These are phyloP conservation scores for Macrostomum cliftonense DNA, from an alignment of 2,888 invertebrate genomes.

Conservation along the genomic window DNA sequence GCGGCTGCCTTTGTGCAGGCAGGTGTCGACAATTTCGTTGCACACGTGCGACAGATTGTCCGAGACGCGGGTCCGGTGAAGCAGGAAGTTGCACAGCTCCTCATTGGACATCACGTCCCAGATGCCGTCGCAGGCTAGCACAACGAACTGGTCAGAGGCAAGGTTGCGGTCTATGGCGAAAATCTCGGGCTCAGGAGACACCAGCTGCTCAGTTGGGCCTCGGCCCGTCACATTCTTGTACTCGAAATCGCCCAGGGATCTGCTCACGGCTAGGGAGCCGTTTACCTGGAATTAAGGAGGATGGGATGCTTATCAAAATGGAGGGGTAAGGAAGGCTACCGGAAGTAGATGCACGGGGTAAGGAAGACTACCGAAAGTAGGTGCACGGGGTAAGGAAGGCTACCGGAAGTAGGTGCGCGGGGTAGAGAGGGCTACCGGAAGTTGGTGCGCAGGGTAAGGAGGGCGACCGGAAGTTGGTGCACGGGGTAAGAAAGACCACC, in stretches of 20 bases:
- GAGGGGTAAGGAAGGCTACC: too few relatives aligned
- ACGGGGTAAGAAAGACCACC: too few relatives aligned
- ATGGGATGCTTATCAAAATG: background rate
- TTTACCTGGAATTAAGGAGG: conserved; percentile 84
- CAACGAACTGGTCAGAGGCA: conserved; percentile 62
- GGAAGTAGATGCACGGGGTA: too few relatives aligned
- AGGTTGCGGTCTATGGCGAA: conserved; percentile 40
- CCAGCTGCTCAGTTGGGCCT: conserved; percentile 84
- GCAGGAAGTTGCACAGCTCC: conserved; percentile 59
- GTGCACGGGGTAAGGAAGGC: too few relatives aligned
- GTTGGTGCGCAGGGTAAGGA: too few relatives aligned
- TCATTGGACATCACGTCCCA: conserved; percentile 97
- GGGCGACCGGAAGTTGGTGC: too few relatives aligned
- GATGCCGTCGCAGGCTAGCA: conserved; percentile 90
- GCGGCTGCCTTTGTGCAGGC: conserved; percentile 93
- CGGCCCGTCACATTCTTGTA: conserved; percentile 34
- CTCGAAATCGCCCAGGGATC: conserved; percentile 83
- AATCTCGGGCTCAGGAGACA: conserved; percentile 86
- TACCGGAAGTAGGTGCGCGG: too few relatives aligned
- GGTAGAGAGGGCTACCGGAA: too few relatives aligned
- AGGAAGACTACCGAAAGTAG: too few relatives aligned
- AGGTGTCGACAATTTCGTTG: conserved; percentile 89
- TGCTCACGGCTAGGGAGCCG: conserved; percentile 78
- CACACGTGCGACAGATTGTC: conserved; percentile 45
- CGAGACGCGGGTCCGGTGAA: too few relatives aligned